Conservation (phyloP, 1,140 invertebrate genomes). For the Pristionchus pacificus region DNA sequence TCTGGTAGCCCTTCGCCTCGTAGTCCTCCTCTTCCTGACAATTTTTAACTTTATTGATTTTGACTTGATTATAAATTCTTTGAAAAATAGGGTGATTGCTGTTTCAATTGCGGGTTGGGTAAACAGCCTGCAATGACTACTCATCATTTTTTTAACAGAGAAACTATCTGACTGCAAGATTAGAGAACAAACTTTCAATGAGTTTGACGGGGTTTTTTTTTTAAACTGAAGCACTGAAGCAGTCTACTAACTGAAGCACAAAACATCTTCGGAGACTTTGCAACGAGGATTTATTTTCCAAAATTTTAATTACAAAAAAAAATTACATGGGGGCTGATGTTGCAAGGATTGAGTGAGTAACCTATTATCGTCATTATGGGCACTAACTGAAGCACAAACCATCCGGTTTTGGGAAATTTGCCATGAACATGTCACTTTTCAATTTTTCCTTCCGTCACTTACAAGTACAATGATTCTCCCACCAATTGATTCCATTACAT, state of each 20-base stretch:
- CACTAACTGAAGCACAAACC: too few species aligned
- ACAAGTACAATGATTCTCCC: conserved; percentile 12
- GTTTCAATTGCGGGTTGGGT: conserved; percentile 6
- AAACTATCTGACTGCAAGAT: conserved; percentile 3
- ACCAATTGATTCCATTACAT: conserved; percentile 9
- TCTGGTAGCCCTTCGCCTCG: conserved; percentile 6
- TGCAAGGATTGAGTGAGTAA: too few species aligned
- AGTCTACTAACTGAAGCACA: too few species aligned
- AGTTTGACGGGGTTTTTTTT: conserved; percentile 2
- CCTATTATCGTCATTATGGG: neutral
- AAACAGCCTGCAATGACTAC: neutral
- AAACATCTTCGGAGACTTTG: too few species aligned
- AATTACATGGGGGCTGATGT: too few species aligned
- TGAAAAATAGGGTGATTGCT: neutral
- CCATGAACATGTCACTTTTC: conserved; percentile 4
- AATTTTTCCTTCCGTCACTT: conserved; percentile 14
- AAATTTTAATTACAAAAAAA: too few species aligned
- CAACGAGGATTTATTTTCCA: too few species aligned
- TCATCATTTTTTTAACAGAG: neutral
- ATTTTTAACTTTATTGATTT: conserved; percentile 12
- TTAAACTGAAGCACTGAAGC: neutral
- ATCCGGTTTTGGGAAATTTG: conserved; percentile 3
- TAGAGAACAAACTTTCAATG: neutral
- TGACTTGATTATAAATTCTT: conserved; percentile 1
- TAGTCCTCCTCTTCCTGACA: neutral